A percentile compares a stretch with the other conserved stretches of the same genome.
These are phyloP conservation scores for Drosophila albomicans DNA, from an alignment of 1,140 invertebrate species.

Conservation along the genomic window DNA sequence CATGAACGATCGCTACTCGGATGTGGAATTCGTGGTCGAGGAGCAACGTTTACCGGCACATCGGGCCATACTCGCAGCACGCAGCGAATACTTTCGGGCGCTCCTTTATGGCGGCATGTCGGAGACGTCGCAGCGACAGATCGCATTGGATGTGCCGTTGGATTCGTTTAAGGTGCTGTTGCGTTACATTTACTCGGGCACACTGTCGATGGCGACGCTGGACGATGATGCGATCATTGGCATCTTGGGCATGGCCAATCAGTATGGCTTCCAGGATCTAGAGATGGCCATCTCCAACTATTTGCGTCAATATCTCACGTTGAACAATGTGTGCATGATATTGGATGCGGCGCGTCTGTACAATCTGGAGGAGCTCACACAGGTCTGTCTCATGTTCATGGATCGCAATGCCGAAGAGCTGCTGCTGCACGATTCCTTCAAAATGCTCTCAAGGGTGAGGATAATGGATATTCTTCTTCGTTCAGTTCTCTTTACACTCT, in stretches of 20 bases:
- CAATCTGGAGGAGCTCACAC: conserved; percentile 87
- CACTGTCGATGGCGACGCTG: conserved; percentile 92
- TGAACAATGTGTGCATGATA: conserved; percentile 96
- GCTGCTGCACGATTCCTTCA: conserved; percentile 93
- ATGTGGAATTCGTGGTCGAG: conserved; percentile 95
- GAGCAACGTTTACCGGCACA: conserved; percentile 94
- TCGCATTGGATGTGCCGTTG: conserved; percentile 94
- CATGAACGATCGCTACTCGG: conserved; percentile 95
- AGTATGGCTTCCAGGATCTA: conserved; percentile 97
- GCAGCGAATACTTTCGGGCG: conserved; percentile 97
- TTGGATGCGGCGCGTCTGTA: conserved; percentile 94
- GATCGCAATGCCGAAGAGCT: conserved; percentile 95
- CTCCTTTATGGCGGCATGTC: conserved; percentile 96
- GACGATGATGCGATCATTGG: conserved; percentile 95
- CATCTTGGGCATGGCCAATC: conserved; percentile 95
- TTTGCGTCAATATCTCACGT: conserved; percentile 93
- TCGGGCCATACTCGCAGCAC: conserved; percentile 92
- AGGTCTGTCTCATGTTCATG: conserved; percentile 92
- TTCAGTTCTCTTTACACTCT: no score
- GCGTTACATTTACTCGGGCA: conserved; percentile 97
- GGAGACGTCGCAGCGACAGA: conserved; percentile 93
- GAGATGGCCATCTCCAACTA: conserved; percentile 97
- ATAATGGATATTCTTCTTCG: no score
- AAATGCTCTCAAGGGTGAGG: conserved; percentile 92
- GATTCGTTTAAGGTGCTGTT: conserved; percentile 95